Evolutionary conservation across 2,888 invertebrate species (phyloP).

Genomic region (Beris chalybata): DNA sequence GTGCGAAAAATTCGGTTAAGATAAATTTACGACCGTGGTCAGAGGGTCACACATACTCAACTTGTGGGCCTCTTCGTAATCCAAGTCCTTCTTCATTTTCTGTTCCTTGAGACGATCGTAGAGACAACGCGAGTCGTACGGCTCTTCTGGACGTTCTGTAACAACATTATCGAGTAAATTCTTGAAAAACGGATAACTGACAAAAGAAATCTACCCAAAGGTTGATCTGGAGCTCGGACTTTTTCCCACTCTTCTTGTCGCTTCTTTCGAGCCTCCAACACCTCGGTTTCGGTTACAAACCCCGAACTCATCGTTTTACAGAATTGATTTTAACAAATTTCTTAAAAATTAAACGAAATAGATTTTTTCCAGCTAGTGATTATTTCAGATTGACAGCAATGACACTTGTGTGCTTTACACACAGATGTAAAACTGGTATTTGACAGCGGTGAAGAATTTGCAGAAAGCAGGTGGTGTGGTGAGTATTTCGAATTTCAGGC

Average conservation of each 20-base stretch:
- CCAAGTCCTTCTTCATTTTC: conserved; percentile 85
- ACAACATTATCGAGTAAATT: conserved; percentile 33
- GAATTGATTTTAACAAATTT: too few species aligned
- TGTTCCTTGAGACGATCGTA: conserved; percentile 93
- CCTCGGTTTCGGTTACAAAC: conserved; percentile 86
- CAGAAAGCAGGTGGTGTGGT: too few species aligned
- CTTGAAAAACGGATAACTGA: not conserved
- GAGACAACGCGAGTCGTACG: conserved; percentile 81
- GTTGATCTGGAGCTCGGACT: conserved; percentile 88
- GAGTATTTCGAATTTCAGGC: too few species aligned
- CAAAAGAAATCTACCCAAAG: conserved; percentile 66
- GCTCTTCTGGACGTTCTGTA: conserved; percentile 86
- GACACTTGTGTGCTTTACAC: too few species aligned
- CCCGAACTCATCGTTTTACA: conserved; percentile 77
- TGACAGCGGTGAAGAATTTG: too few species aligned
- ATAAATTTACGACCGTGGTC: not conserved
- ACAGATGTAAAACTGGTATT: too few species aligned
- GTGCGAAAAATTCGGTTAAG: conserved; percentile 14
- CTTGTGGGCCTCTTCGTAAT: conserved; percentile 93
- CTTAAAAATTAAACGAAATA: too few species aligned
- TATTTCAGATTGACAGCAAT: too few species aligned
- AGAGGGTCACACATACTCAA: conserved; percentile 69
- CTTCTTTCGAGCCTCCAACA: conserved; percentile 75
- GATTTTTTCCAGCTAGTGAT: too few species aligned
- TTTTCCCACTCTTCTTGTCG: conserved; percentile 97